Evolutionary conservation across 1,140 invertebrate genomes (phyloP), one percentile per base, ranked within the genome.

Genomic region (Anastrepha ludens): DNA sequence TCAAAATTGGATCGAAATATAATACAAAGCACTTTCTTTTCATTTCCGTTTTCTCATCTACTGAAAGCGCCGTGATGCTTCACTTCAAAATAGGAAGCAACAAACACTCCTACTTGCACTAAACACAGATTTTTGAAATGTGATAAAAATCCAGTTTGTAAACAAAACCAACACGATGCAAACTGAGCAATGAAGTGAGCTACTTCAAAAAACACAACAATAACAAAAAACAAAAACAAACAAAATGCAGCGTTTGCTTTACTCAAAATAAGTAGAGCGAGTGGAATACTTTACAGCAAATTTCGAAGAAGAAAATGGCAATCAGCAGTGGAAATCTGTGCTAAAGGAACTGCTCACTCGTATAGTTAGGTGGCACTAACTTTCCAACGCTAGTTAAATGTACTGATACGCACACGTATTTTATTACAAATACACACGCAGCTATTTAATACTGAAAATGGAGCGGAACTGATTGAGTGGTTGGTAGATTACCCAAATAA

Each of bases 381-480:
- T 17, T 74, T 13, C 39, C 47, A 55, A 8, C n/a, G 8, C 29
- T 4, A 67, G 20, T 3, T 2, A 58, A 81, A 39, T 11, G 50
- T 55, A 11, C 50, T 8, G 1, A 55, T 55, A 8, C 50, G 50
- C 50, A 55, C 50, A 55, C 11, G 1, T 6, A 6, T 11, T 8
- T 11, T 6, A 55, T 11, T 55, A 55, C 3, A 67, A 67, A 29
- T 44, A 74, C 13, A 74, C 13, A 2, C 0, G n/a, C 70, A 47
- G 70, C 70, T 81, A 58, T 81, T 50, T 81, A 81, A 55, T 81
- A 81, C 6, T 20, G 47, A 55, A 81, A 55, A 81, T 81, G 47
- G 74, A 81, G 74, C 74, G 74, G 74, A 81, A 81, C 47, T 81
- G 74, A 81, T 81, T 81, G 74, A 81, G 74, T 58, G 74, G 15